These are phyloP conservation scores for Oreochromis spilurus DNA, from an alignment of 2,113 vertebrate species.

Conservation along the genomic window DNA sequence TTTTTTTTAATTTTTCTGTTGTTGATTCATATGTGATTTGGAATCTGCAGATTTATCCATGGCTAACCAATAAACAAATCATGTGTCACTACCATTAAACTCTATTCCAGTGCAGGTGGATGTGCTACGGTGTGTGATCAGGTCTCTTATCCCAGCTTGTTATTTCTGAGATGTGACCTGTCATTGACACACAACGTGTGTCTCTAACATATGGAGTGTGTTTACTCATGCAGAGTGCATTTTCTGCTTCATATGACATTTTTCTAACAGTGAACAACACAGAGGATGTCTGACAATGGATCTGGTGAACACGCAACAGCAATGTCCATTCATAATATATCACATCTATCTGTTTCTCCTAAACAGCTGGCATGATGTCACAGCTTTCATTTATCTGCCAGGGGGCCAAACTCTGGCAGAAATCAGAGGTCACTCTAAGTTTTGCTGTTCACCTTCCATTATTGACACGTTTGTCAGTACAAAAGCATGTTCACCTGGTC, in stretches of 20 bases:
- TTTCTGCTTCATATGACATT: not conserved
- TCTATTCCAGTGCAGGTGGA: not conserved
- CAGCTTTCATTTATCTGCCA: not conserved
- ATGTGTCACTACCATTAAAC: not conserved
- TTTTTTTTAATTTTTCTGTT: rapidly evolving
- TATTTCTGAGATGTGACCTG: not conserved
- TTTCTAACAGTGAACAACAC: not conserved
- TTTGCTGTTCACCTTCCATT: not conserved
- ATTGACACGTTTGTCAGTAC: not conserved
- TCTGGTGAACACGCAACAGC: not conserved
- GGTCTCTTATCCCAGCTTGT: not conserved
- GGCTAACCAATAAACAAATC: not conserved
- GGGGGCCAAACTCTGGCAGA: not conserved
- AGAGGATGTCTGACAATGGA: not conserved
- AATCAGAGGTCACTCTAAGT: not conserved
- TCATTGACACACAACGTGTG: not conserved
- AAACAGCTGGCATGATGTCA: not conserved
- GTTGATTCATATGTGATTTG: not conserved
- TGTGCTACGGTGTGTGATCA: not conserved
- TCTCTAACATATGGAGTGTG: not conserved
- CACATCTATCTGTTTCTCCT: not conserved
- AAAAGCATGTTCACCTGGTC: not conserved
- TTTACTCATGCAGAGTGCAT: not conserved
- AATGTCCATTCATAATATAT: not conserved
- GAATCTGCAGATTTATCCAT: not conserved